Conservation (phyloP, 2,113 vertebrate genomes). For the Symphodus melops region DNA sequence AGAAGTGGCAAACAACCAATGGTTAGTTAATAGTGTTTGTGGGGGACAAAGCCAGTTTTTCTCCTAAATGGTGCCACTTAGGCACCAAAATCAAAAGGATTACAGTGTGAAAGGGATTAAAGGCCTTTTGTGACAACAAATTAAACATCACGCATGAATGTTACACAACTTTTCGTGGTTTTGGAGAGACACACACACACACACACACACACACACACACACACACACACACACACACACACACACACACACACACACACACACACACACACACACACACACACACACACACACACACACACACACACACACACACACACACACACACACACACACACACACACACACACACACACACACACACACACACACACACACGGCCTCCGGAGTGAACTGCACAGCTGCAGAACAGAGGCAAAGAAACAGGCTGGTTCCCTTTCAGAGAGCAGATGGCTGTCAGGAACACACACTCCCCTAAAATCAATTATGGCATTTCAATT, state of each 20-base stretch:
- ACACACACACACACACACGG: conserved; percentile 10
- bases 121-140: conserved; percentile 59
- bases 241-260: conserved; percentile 5
- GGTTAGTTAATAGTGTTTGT: conserved; percentile 47
- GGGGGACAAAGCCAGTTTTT: conserved; percentile 48
- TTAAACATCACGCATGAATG: conserved; percentile 51
- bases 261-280: not conserved
- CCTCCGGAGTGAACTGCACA: conserved; percentile 18
- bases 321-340: no score
- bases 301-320: not conserved
- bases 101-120: conserved; percentile 53
- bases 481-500: conserved; percentile 19
- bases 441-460: conserved; percentile 52
- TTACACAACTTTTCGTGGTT: conserved; percentile 32
- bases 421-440: conserved; percentile 29
- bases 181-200: not conserved
- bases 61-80: conserved; percentile 57
- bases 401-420: conserved; percentile 30
- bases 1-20: conserved; percentile 36
- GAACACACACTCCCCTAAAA: conserved; percentile 19
- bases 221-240: not conserved
- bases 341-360: not conserved
- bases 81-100: conserved; percentile 57
- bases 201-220: no score
- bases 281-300: not conserved